These are phyloP conservation scores for Lichenostomus cassidix DNA, from an alignment of 2,113 vertebrate genomes.

Conservation along the genomic window DNA sequence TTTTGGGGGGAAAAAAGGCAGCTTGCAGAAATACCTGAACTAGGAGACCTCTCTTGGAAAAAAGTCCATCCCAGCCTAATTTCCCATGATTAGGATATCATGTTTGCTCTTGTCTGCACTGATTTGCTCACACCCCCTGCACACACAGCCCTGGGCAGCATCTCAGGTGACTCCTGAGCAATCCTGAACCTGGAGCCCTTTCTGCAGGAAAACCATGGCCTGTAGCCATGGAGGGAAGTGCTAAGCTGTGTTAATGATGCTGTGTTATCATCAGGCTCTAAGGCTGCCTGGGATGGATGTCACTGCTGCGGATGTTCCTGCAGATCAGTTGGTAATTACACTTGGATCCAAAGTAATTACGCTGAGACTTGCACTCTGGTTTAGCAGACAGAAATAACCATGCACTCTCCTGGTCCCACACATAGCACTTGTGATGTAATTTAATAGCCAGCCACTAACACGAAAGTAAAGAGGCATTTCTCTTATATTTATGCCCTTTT, in stretches of 20 bases:
- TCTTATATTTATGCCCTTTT: slow-evolving; percentile 34
- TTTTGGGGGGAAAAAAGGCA: background rate
- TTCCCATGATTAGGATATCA: background rate
- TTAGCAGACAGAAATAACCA: slow-evolving; percentile 53
- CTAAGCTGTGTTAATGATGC: slow-evolving; percentile 48
- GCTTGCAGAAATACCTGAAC: background rate
- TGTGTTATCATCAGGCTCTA: slow-evolving; percentile 21
- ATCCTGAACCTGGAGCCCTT: rapidly evolving
- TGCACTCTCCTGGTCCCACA: slow-evolving; percentile 29
- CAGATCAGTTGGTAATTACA: slow-evolving; percentile 71
- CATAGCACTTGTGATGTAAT: slow-evolving; percentile 38
- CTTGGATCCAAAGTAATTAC: slow-evolving; percentile 66
- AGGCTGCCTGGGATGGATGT: slow-evolving; percentile 47
- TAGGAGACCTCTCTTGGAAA: background rate
- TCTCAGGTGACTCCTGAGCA: background rate
- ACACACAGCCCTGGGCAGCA: background rate
- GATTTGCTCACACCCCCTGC: background rate
- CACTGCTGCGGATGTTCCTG: slow-evolving; percentile 28
- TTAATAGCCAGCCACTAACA: slow-evolving; percentile 39
- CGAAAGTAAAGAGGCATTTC: slow-evolving; percentile 28
- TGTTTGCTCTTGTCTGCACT: rapidly evolving
- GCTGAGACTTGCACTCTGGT: slow-evolving; percentile 49
- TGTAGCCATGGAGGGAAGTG: background rate
- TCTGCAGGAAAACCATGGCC: background rate
- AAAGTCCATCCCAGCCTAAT: background rate